Conservation (phyloP, 1,140 invertebrate genomes). For the Hetaerina americana region DNA sequence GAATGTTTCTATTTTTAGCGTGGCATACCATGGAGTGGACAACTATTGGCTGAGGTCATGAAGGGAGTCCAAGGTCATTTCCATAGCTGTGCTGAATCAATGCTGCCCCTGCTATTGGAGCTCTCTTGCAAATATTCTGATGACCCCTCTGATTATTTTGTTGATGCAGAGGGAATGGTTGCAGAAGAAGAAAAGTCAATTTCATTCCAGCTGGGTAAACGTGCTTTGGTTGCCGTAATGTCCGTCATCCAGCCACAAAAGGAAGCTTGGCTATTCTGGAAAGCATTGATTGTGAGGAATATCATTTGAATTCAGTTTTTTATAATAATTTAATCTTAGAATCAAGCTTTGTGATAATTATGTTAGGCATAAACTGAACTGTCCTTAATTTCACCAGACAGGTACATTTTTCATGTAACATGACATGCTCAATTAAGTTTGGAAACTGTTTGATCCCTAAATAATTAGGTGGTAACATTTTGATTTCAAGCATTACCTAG, state of each 20-base stretch:
- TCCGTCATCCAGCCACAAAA: conserved; percentile 12
- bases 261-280: not conserved
- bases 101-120: conserved; percentile 46
- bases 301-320: not conserved
- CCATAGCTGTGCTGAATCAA: conserved; percentile 57
- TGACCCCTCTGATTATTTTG: conserved; percentile 17
- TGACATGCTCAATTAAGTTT: too few species aligned
- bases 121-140: conserved; percentile 25
- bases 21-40: conserved; percentile 58
- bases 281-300: not conserved
- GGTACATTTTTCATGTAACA: too few species aligned
- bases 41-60: conserved; percentile 73
- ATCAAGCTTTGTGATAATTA: too few species aligned
- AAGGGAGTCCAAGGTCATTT: conserved; percentile 66
- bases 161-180: not conserved
- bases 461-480: too few species aligned
- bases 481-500: too few species aligned
- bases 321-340: too few species aligned
- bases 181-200: conserved; percentile 17
- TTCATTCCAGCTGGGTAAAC: conserved; percentile 44
- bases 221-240: conserved; percentile 43
- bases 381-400: too few species aligned
- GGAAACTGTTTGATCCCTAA: too few species aligned
- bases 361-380: too few species aligned
- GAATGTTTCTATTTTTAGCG: conserved; percentile 28